Evolutionary conservation across 2,888 invertebrate species (phyloP), one percentile per base, ranked within the genome.

Genomic region (Notodromas monacha): DNA sequence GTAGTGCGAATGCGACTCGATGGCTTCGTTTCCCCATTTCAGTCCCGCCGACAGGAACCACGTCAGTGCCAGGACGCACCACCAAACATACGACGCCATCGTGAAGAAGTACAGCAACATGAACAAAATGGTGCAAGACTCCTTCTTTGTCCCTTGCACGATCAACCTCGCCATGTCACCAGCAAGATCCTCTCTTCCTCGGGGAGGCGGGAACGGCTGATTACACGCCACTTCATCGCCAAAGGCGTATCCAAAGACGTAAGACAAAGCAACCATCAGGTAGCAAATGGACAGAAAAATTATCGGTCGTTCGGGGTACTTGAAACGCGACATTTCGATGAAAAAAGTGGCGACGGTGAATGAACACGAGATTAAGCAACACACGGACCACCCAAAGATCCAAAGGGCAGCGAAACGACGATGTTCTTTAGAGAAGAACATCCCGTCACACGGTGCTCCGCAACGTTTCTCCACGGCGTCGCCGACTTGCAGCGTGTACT

Each of bases 1-100:
- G 50, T 84, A 79, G 51, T 84, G 79, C 8, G 84, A 81, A 52
- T 86, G 77, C 31, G 79, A 76, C 55, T 84, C 84, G 44, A 89
- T 86, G 21, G 86, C 86, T 57, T 89, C 89, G 50, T 84, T 81
- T 28, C 84, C 84, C 86, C 86, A 89, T 54, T 86, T 86, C 34
- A 86, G 60, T 16, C 84, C 84, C 35, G 86, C 84, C 26, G 84
- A 79, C 43, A 89, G 55, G 52, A 84, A 86, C 86, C 86, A 89
- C 32, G 86, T 84, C 37, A 89, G 58, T 12, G 86, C 81, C 43
- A 89, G 55, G 40, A 86, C 67, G 31, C 86, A 81, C 86, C 86
- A 89, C 86, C 89, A 86, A 43, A 86, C 76, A 46, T 74, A 77
- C 28, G 77, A 77, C 14, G 84, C 79, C 77, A 84, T 84, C 45